Base-by-base conservation (phyloP, 1,140 invertebrate species). In the Bradynema listronoti region DNA sequence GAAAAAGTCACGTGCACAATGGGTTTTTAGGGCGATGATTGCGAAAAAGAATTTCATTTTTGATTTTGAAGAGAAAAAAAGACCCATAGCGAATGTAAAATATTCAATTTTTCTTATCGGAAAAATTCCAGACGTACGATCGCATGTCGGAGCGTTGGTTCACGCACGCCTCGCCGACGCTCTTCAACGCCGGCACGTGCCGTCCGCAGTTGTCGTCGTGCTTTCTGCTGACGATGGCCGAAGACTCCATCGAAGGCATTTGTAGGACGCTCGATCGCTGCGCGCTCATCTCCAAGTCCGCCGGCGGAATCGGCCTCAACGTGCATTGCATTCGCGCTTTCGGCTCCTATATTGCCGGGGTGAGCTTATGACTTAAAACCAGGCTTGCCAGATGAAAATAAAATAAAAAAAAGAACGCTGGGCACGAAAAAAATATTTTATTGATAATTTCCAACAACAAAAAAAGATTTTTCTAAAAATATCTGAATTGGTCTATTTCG, bases 241-340 rank as follows among this genome's bases (percentile, higher is more conserved):
- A 90, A 11, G 95, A 99, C 79, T 94, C 90, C 63, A 95, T 99
- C 75, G 90, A 96, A 73, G 94, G 94, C n/a, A 97, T 99, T 67
- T 97, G 89, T 80, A 87, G 90, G 63, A 93, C 90, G 1, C 79
- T 97, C 22, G 90, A 91, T 75, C 60, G 47, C 22, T 96, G 91
- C 82, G 91, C 93, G 1, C 80, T 94, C 7, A 94, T 98, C 41
- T 95, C 91, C 0, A 98, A 99, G 80, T 89, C 86, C 51, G 93
- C 92, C 34, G 94, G 95, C 54, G 94, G 94, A 16, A 94, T 99
- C 78, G 94, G 94, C 0, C 75, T 99, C 0, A 94, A 94, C 82
- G 85, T 97, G 1, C 94, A 98, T 79, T 91, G 89, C 74, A 97
- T 99, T 69, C 83, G 94, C 71, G 87, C 90, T 0, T 88, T 85